phyloP scores from a whole-genome alignment of 92 coral and sea anemone genomes.

The Zoanthus solanderi region DNA sequence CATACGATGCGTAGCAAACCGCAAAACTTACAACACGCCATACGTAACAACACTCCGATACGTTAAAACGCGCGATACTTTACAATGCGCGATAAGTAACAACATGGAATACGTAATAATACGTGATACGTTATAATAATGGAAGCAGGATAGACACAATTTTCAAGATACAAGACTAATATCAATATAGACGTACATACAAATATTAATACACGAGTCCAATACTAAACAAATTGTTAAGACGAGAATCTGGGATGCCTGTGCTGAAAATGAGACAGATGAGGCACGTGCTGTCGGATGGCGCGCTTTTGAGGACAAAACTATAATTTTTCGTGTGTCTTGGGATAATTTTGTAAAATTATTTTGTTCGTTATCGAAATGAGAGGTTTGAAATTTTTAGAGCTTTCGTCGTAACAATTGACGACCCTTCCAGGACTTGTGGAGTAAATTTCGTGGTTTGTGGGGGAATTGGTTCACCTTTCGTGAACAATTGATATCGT shows the following conservation, averaged over 20 bases:
- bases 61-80: too few relatives aligned
- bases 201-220: too few relatives aligned
- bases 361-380: neutral
- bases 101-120: too few relatives aligned
- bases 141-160: too few relatives aligned
- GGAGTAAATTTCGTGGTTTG: neutral
- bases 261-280: neutral
- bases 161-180: too few relatives aligned
- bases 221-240: neutral
- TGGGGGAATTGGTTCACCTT: neutral
- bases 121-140: too few relatives aligned
- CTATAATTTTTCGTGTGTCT: too few relatives aligned
- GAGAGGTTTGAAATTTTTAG: neutral
- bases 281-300: neutral
- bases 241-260: neutral
- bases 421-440: neutral
- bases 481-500: conserved; percentile 1
- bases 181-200: too few relatives aligned
- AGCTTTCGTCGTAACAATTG: neutral
- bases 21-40: too few relatives aligned
- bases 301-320: neutral
- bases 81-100: too few relatives aligned
- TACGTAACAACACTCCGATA: too few relatives aligned
- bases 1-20: too few relatives aligned
- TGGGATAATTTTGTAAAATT: neutral